Evolutionary conservation across 2,113 vertebrate genomes (phyloP).

Genomic region (Pleuronectes platessa): DNA sequence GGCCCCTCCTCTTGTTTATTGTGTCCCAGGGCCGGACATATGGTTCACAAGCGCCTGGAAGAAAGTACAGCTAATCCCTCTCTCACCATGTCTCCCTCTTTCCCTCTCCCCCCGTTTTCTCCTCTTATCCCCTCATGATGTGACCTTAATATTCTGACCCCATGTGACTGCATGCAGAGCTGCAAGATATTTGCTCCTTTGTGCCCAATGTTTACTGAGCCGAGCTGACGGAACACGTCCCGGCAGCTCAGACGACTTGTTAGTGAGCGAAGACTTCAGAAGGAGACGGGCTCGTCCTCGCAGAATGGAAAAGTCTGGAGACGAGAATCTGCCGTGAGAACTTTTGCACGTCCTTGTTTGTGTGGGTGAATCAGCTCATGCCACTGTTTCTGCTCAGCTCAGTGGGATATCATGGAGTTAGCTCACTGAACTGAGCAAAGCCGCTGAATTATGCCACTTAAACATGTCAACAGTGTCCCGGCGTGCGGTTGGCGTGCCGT

Average conservation of each 20-base stretch:
- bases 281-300: background rate
- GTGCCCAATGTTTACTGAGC: conserved; percentile 25
- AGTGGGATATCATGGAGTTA: conserved; percentile 6
- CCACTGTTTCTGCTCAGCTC: conserved; percentile 10
- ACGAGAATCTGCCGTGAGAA: conserved; percentile 21
- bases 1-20: conserved; percentile 50
- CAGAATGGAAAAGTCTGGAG: conserved; percentile 3
- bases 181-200: conserved; percentile 36
- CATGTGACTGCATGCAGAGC: conserved; percentile 50
- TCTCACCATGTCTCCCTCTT: background rate
- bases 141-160: conserved; percentile 70
- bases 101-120: conserved; percentile 1
- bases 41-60: conserved; percentile 57
- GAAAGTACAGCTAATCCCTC: conserved; percentile 47
- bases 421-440: conserved; percentile 32
- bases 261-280: conserved; percentile 8
- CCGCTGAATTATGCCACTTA: conserved; percentile 10
- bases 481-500: background rate
- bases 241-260: conserved; percentile 23
- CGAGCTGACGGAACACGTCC: conserved; percentile 43
- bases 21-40: conserved; percentile 69
- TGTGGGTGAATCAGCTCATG: background rate
- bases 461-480: conserved; percentile 16
- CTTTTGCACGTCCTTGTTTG: background rate
- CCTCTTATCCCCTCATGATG: conserved; percentile 50